These are phyloP conservation scores for Amblyjoppa fuscipennis DNA, from an alignment of 2,888 invertebrate species.

Conservation along the genomic window DNA sequence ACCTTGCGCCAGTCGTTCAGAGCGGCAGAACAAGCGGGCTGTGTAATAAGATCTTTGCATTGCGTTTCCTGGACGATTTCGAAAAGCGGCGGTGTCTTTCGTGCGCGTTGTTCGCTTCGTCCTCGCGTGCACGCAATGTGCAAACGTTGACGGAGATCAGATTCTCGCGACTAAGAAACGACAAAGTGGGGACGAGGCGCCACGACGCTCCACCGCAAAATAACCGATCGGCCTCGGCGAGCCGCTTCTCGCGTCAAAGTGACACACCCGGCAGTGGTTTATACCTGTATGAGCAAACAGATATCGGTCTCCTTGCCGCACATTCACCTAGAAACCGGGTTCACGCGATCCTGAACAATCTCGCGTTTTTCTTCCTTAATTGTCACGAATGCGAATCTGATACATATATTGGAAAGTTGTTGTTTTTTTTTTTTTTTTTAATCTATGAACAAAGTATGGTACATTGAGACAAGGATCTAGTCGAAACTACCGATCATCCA, in stretches of 20 bases:
- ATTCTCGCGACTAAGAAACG: conserved; percentile 67
- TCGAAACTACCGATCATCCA: no score
- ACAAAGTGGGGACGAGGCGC: conserved; percentile 71
- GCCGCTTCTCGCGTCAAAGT: conserved; percentile 73
- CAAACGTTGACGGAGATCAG: conserved; percentile 60
- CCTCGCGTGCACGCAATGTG: conserved; percentile 62
- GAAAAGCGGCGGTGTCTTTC: conserved; percentile 65
- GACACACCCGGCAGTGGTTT: conserved; percentile 81
- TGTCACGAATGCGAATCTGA: conserved; percentile 14
- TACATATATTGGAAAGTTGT: not conserved
- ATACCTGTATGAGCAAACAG: conserved; percentile 48
- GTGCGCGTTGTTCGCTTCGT: conserved; percentile 36
- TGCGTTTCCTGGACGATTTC: conserved; percentile 74
- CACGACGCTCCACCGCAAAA: conserved; percentile 74
- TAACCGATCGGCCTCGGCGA: conserved; percentile 72
- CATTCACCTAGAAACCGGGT: conserved; percentile 80
- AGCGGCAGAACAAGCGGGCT: conserved; percentile 19
- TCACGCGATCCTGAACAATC: conserved; percentile 76
- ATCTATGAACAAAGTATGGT: not conserved
- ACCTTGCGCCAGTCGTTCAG: conserved; percentile 69
- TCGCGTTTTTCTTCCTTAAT: conserved; percentile 46
- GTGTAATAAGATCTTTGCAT: conserved; percentile 79
- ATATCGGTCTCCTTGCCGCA: conserved; percentile 64
- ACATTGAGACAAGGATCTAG: no score
- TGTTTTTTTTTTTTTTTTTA: conserved; percentile 1